Evolutionary conservation across 2,113 vertebrate genomes (phyloP).

Genomic region (Passer domesticus): DNA sequence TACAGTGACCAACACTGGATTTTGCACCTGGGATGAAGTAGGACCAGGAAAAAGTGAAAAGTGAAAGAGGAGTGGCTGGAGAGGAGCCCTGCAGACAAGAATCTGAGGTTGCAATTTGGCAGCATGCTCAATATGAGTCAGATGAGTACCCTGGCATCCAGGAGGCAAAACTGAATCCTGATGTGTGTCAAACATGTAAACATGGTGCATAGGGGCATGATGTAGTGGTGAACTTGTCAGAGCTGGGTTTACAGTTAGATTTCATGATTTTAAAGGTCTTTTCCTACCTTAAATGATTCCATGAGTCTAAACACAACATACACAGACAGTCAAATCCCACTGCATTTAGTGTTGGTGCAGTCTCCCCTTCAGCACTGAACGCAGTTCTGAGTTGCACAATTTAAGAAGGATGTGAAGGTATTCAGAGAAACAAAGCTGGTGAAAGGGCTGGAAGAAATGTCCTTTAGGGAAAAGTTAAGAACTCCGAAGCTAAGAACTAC

Average conservation of each 20-base stretch:
- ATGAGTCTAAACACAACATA: not conserved
- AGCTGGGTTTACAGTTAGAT: not conserved
- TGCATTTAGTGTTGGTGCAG: fast-evolving
- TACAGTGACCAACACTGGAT: not conserved
- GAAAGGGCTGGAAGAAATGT: not conserved
- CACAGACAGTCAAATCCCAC: fast-evolving
- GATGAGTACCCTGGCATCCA: not conserved
- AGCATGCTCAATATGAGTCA: not conserved
- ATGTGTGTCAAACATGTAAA: not conserved
- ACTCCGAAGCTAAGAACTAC: no score
- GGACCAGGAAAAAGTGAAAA: not conserved
- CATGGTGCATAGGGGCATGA: fast-evolving
- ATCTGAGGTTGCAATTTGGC: not conserved
- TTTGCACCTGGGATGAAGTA: not conserved
- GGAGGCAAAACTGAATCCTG: not conserved
- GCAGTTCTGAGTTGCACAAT: fast-evolving
- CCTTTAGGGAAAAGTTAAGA: not conserved
- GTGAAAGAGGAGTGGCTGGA: not conserved
- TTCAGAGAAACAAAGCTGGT: not conserved
- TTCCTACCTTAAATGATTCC: not conserved
- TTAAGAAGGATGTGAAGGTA: not conserved
- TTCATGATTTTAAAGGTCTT: not conserved
- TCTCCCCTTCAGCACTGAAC: not conserved
- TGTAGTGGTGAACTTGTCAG: not conserved
- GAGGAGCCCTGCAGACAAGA: not conserved